phyloP scores from a whole-genome alignment of 2,888 invertebrate genomes.

The Melipona bicolor region DNA sequence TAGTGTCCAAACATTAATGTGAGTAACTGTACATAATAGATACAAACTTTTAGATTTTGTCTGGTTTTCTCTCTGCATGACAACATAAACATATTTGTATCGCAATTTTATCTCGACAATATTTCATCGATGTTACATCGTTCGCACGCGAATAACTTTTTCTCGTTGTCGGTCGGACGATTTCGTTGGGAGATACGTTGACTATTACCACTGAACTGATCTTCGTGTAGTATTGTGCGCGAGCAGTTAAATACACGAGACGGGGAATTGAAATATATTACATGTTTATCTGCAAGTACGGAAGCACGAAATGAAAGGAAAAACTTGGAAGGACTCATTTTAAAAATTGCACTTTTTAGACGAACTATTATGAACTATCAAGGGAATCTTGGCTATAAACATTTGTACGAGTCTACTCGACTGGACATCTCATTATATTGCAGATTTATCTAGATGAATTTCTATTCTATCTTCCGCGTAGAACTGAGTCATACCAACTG shows the following conservation, averaged over 20 bases:
- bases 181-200: slow-evolving; percentile 18
- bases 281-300: neutral
- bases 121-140: neutral
- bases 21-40: neutral
- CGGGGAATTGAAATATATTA: neutral
- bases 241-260: neutral
- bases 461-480: neutral
- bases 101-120: slow-evolving; percentile 22
- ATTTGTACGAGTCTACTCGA: neutral
- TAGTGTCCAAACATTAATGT: too few relatives aligned
- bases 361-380: neutral
- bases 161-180: neutral
- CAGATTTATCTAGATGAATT: neutral
- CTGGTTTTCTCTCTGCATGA: slow-evolving; percentile 3
- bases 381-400: neutral
- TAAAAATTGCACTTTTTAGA: neutral
- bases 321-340: neutral
- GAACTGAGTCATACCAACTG: neutral
- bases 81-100: slow-evolving; percentile 17
- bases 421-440: neutral
- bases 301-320: neutral
- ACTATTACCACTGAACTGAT: slow-evolving; percentile 11
- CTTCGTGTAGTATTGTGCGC: too few relatives aligned
- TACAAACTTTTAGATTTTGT: neutral
- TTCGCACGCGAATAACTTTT: slow-evolving; percentile 22